Evolutionary conservation across 37 sponge, comb jelly and placozoan genomes (phyloP).

Genomic region (Dysidea cf. avara): DNA sequence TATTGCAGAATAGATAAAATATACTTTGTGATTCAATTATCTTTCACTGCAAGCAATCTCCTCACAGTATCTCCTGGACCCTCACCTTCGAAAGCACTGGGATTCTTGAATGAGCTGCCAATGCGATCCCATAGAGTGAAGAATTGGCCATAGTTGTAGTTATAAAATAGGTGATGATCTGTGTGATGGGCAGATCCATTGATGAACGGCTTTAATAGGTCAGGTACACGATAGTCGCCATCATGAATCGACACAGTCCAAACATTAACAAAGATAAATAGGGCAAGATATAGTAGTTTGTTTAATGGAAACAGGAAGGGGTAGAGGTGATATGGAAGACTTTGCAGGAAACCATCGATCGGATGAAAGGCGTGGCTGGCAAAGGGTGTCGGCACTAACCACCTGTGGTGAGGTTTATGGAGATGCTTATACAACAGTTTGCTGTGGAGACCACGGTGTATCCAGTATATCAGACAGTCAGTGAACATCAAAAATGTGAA

Average conservation of each 20-base stretch:
- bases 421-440: constrained; percentile 62
- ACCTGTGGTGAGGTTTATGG: constrained; percentile 85
- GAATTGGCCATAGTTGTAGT: constrained; percentile 91
- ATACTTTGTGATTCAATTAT: too few relatives aligned
- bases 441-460: constrained; percentile 76
- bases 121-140: too few relatives aligned
- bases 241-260: too few relatives aligned
- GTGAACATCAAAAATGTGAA: constrained; percentile 90
- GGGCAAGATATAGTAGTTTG: constrained; percentile 64
- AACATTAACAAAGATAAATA: constrained; percentile 80
- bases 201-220: constrained; percentile 70
- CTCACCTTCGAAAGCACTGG: constrained; percentile 64
- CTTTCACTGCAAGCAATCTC: too few relatives aligned
- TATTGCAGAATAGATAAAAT: too few relatives aligned
- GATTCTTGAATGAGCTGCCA: too few relatives aligned
- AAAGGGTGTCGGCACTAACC: too few relatives aligned
- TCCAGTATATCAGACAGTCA: constrained; percentile 85
- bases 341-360: constrained; percentile 88
- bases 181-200: constrained; percentile 95
- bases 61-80: too few relatives aligned
- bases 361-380: constrained; percentile 95
- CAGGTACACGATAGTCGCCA: too few relatives aligned
- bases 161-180: constrained; percentile 81
- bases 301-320: constrained; percentile 86
- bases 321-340: constrained; percentile 86